Conservation (phyloP, 2,113 vertebrate genomes). For the Hemibagrus wyckioides region DNA sequence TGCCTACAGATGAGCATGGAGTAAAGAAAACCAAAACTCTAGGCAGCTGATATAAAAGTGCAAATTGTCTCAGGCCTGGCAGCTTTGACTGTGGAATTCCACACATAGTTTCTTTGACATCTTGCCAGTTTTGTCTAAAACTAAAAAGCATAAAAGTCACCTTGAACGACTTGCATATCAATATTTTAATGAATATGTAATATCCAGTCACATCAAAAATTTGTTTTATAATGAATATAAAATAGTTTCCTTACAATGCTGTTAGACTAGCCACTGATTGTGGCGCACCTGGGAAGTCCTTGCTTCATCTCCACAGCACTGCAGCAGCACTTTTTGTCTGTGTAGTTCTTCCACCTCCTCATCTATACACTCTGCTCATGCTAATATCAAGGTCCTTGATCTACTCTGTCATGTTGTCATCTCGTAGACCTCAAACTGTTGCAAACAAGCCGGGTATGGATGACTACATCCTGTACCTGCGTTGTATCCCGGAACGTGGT, state of each 20-base stretch:
- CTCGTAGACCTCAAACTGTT: neutral
- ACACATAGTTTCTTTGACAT: neutral
- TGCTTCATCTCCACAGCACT: neutral
- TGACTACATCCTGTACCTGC: neutral
- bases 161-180: neutral
- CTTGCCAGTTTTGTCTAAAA: neutral
- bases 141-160: neutral
- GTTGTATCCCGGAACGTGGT: neutral
- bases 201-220: conserved; percentile 4
- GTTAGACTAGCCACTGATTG: neutral
- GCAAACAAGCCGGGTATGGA: neutral
- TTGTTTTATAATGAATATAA: neutral
- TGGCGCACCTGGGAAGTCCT: neutral
- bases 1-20: neutral
- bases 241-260: neutral
- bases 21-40: neutral
- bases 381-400: too few relatives aligned
- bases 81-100: neutral
- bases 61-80: neutral
- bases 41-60: neutral
- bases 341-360: neutral
- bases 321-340: neutral
- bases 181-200: neutral
- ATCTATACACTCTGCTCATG: neutral
- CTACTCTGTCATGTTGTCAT: neutral